Base-by-base conservation (phyloP, 2,797 vertebrate genomes). In the Rhodeus uyekii region DNA sequence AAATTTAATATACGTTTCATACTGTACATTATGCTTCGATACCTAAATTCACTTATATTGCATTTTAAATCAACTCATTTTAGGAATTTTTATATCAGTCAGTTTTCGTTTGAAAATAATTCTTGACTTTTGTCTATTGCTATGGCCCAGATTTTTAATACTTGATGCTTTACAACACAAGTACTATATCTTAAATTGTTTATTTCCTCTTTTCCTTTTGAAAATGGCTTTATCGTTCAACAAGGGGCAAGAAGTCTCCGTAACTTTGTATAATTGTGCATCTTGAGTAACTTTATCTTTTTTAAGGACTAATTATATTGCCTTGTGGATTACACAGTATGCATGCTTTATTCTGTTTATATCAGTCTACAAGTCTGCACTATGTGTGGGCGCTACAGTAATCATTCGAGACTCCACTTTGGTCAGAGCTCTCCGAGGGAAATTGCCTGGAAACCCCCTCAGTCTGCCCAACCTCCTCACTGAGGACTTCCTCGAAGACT, bases 361-460 rank as follows among this genome's bases (percentile, higher is more conserved):
- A 29, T 60, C 32, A 19, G 16, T 60, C 38, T 71, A 12, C n/a
- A 8, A 38, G 65, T 29, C 14, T 24, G 10, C 38, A 4, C 14
- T 44, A 3, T 36, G 29, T 50, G 68, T 63, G 68, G 29, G 65
- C 65, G 38, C 65, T 69, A 5, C n/a, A 53, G 29, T 42, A 58
- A 79, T 79, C 64, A 69, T 55, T 48, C 32, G 32, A 81, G 69
- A 29, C 55, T 63, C 29, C 42, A 63, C 77, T 60, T 55, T 55
- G 48, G 76, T 44, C 46, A 34, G 74, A 50, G 42, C 61, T 69
- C 50, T 61, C 42, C 2, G n/a, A 42, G 38, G 82, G 82, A 80
- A 46, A 76, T 72, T 48, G 55, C 32, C 68, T 80, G 67, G 78
- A 86, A 85, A 86, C 81, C 81, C 81, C 76, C 73, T 76, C 46